Conservation (phyloP, 1,140 invertebrate genomes). For the Camponotus pennsylvanicus region DNA sequence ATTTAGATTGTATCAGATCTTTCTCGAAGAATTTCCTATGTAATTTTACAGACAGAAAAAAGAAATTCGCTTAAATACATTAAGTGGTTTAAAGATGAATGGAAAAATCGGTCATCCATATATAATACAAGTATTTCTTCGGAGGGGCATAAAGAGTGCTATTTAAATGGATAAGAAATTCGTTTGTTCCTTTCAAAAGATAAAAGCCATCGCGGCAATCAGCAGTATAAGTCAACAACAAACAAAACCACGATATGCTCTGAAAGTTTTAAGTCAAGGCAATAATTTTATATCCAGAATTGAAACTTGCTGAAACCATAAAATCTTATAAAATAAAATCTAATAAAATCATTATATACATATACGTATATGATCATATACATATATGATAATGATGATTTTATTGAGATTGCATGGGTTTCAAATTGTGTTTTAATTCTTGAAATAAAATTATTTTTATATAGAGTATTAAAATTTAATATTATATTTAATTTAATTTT, state of each 20-base stretch:
- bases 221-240: slow-evolving; percentile 20
- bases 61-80: slow-evolving; percentile 20
- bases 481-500: background rate
- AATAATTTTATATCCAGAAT: slow-evolving; percentile 28
- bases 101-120: slow-evolving; percentile 45
- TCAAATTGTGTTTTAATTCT: no score
- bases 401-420: no score
- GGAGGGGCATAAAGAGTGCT: background rate
- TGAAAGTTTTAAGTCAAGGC: slow-evolving; percentile 2
- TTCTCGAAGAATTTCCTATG: slow-evolving; percentile 10
- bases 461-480: no score
- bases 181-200: slow-evolving; percentile 45
- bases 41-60: slow-evolving; percentile 32
- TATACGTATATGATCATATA: background rate
- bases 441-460: no score
- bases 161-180: slow-evolving; percentile 43
- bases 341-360: no score
- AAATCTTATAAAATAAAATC: background rate
- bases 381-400: no score
- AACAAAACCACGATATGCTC: slow-evolving; percentile 19
- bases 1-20: background rate
- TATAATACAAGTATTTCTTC: background rate
- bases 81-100: slow-evolving; percentile 28
- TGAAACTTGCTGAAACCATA: background rate
- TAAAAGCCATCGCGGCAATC: background rate